These are phyloP conservation scores for Eulemur macaco DNA, from an alignment of 2,113 vertebrate species.

Conservation along the genomic window DNA sequence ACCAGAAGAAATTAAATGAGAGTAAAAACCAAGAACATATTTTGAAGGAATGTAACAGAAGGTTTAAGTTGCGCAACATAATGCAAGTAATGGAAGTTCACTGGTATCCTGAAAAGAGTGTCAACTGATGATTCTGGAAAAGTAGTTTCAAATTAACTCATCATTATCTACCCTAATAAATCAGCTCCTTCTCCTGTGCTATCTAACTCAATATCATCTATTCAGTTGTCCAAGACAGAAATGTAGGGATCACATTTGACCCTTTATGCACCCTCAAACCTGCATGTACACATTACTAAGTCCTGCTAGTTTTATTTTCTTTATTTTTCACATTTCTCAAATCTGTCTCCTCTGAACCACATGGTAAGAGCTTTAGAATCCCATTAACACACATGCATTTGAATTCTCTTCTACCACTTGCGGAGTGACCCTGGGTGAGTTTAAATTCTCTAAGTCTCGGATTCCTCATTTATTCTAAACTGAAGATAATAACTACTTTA, in stretches of 20 bases:
- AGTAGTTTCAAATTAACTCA: neutral
- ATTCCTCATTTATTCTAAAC: neutral
- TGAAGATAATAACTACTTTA: neutral
- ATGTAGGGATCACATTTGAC: neutral
- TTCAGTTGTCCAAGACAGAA: neutral
- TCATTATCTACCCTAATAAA: neutral
- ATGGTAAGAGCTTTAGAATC: neutral
- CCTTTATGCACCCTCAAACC: neutral
- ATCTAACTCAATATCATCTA: neutral
- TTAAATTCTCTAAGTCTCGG: neutral
- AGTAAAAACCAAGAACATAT: constrained; percentile 5
- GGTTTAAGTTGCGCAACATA: neutral
- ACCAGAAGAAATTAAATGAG: neutral
- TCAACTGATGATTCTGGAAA: neutral
- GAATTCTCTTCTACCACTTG: neutral
- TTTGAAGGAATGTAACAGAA: neutral
- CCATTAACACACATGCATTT: neutral
- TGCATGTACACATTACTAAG: neutral
- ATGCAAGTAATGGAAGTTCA: neutral
- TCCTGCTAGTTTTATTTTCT: neutral
- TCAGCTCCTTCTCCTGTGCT: neutral
- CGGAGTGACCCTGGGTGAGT: neutral
- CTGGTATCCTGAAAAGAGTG: neutral
- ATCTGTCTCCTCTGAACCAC: neutral
- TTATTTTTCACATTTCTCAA: neutral